Evolutionary conservation across 2,888 invertebrate genomes (phyloP).

Genomic region (Eristalis intricaria): DNA sequence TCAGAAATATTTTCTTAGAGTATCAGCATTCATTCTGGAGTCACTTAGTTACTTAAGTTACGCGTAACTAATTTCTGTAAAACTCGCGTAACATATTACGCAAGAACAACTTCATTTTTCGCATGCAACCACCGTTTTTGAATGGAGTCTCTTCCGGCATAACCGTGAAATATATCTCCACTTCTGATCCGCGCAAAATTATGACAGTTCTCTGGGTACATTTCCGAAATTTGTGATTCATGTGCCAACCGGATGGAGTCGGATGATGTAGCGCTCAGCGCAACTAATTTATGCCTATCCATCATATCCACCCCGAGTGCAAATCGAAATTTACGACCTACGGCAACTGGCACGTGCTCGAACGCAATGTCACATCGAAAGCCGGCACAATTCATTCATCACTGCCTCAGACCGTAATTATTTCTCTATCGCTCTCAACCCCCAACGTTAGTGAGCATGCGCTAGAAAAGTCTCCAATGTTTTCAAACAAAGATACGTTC

Average conservation of each 20-base stretch:
- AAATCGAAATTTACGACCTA: slow-evolving; percentile 52
- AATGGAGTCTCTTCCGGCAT: not conserved
- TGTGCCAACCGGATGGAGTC: not conserved
- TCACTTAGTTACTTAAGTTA: too few relatives aligned
- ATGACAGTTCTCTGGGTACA: not conserved
- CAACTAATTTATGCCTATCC: not conserved
- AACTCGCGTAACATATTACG: too few relatives aligned
- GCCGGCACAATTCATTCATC: slow-evolving; percentile 60
- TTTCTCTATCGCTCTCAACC: not conserved
- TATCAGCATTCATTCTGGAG: too few relatives aligned
- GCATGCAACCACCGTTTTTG: too few relatives aligned
- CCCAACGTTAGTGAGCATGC: slow-evolving; percentile 5
- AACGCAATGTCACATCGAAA: not conserved
- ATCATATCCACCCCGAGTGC: not conserved
- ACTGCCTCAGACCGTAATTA: slow-evolving; percentile 10
- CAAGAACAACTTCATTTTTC: too few relatives aligned
- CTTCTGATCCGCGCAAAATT: not conserved
- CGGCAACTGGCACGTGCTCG: slow-evolving; percentile 37
- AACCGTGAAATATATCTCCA: not conserved
- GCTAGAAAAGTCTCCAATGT: slow-evolving; percentile 63
- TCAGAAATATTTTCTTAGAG: too few relatives aligned
- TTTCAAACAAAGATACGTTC: slow-evolving; percentile 63
- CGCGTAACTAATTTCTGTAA: too few relatives aligned
- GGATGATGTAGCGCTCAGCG: not conserved
- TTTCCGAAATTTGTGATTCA: not conserved